Percentiles rank a stretch among this genome's conserved stretches.
Conservation (phyloP, 2,113 vertebrate genomes). For the Salvelinus fontinalis region DNA sequence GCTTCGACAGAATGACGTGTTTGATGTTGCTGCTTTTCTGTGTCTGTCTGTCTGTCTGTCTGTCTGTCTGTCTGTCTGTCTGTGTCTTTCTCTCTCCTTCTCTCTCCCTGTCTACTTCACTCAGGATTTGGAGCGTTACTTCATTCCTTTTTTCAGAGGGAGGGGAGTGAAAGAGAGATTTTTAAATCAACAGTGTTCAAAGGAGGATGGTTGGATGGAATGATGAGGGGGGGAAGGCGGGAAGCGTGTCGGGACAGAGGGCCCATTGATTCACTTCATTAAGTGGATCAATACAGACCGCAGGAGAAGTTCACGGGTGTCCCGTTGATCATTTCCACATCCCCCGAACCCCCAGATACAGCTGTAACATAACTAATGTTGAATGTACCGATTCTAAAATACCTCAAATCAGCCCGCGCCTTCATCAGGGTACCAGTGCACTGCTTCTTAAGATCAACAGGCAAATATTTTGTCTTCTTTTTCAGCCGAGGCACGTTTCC, state of each 20-base stretch:
- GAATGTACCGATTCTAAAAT: constrained; percentile 14
- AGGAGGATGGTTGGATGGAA: neutral
- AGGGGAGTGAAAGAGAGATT: neutral
- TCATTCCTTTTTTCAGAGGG: neutral
- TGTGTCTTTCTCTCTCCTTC: neutral
- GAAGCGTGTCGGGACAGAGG: too few relatives aligned
- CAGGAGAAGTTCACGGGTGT: neutral
- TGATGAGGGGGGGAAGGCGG: neutral
- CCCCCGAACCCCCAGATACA: constrained; percentile 1
- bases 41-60: too few relatives aligned
- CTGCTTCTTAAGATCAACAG: neutral
- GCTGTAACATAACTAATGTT: constrained; percentile 11
- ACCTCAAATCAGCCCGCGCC: neutral
- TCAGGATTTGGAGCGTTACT: neutral
- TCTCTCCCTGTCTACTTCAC: neutral
- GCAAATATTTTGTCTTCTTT: too few relatives aligned
- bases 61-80: too few relatives aligned
- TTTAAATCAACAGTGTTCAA: neutral
- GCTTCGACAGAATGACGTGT: too few relatives aligned
- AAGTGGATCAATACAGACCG: constrained; percentile 26
- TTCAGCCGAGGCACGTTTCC: too few relatives aligned
- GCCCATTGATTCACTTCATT: constrained; percentile 5
- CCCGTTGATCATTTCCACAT: neutral
- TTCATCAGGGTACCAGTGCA: neutral
- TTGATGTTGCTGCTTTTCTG: neutral